Percentiles rank a stretch among this genome's conserved stretches.
Conservation (phyloP, 1,140 invertebrate species). For the Tenebrio molitor region DNA sequence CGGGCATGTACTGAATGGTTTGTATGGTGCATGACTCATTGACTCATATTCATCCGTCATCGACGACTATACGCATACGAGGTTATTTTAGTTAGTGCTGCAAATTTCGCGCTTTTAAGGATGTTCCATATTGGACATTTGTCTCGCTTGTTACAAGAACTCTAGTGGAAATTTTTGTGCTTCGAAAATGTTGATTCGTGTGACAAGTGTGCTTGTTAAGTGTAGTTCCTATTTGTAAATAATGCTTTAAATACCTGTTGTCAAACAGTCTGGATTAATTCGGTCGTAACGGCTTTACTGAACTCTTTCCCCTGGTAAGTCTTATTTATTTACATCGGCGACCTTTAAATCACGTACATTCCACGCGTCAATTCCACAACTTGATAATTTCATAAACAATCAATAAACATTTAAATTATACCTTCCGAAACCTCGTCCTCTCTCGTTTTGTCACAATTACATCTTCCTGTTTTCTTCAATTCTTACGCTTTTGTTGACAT, state of each 20-base stretch:
- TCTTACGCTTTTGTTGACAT: constrained; percentile 32
- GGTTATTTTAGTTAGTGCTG: constrained; percentile 41
- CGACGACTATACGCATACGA: constrained; percentile 43
- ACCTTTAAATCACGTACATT: constrained; percentile 8
- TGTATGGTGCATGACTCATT: constrained; percentile 46
- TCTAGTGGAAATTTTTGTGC: constrained; percentile 24
- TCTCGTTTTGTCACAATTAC: not conserved
- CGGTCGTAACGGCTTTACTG: constrained; percentile 6
- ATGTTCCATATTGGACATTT: constrained; percentile 33
- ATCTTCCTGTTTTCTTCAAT: constrained; percentile 23
- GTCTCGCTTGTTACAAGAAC: constrained; percentile 2
- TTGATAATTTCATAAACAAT: constrained; percentile 18
- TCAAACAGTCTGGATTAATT: constrained; percentile 45
- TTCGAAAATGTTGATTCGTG: constrained; percentile 16
- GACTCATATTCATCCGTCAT: constrained; percentile 49
- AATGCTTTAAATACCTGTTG: constrained; percentile 51
- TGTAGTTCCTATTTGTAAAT: constrained; percentile 50
- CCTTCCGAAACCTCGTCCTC: not conserved
- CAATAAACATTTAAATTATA: constrained; percentile 18
- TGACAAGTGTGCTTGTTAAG: constrained; percentile 41
- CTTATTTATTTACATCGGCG: not conserved
- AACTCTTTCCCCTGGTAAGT: not conserved
- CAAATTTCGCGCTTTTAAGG: constrained; percentile 35
- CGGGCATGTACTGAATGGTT: constrained; percentile 52
- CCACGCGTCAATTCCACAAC: not conserved